These are phyloP conservation scores for Poicephalus meyeri DNA, from an alignment of 2,113 vertebrate genomes.

Conservation along the genomic window DNA sequence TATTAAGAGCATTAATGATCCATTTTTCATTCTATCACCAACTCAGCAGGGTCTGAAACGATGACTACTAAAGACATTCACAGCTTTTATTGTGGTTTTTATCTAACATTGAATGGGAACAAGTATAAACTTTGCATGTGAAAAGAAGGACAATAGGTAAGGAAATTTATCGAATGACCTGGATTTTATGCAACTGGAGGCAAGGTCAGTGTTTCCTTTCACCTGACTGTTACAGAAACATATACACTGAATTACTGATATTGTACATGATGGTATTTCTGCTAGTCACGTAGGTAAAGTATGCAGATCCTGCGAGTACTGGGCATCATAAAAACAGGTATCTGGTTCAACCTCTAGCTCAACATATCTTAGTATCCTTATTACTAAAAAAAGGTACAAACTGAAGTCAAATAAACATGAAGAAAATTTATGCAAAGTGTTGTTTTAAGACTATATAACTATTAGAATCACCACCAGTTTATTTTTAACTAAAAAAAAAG, in stretches of 20 bases:
- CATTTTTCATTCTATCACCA: neutral
- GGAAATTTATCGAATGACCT: neutral
- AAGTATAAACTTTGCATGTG: neutral
- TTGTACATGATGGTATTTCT: neutral
- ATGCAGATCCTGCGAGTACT: neutral
- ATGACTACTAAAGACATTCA: neutral
- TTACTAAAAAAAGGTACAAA: neutral
- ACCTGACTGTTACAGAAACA: neutral
- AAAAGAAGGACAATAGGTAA: neutral
- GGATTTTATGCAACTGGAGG: neutral
- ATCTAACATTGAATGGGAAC: fast-evolving
- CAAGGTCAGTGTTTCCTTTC: neutral
- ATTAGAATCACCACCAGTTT: neutral
- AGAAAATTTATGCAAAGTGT: neutral
- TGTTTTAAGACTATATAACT: neutral
- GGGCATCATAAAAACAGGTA: neutral
- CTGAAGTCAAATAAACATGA: neutral
- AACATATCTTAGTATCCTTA: neutral
- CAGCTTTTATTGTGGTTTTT: neutral
- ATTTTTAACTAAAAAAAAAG: neutral
- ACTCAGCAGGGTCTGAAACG: neutral
- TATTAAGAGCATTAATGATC: neutral
- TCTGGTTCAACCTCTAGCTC: neutral
- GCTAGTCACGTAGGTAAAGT: neutral
- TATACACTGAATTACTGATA: neutral